Base-by-base conservation (phyloP, 2,113 vertebrate species). In the Rhinoderma darwinii region DNA sequence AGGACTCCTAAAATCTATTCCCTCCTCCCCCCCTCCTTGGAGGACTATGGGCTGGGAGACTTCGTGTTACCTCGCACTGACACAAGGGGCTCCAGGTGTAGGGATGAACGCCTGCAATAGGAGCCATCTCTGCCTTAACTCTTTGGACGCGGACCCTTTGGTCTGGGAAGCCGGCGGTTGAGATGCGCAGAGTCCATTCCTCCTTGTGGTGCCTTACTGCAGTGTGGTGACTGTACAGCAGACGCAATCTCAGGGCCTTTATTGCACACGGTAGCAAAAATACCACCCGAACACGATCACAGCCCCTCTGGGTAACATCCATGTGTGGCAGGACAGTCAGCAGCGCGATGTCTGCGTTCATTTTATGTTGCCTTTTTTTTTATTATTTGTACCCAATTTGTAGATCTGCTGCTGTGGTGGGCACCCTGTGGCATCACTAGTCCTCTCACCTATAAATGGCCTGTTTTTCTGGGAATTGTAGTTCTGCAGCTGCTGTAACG, bases 101-200 rank as follows among this genome's bases (percentile, higher is more conserved):
- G 32, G 76, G 61, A 39, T 39, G 77, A 63, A 15, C 63, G 22
- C 77, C 66, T 56, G 84, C 27, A 1, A 17, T 39, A 32, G 27
- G 66, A 86, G 75, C 85, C 63, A 15, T 32, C 76, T 86, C 85
- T 81, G 85, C 85, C 85, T 86, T 86, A 86, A 86, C 72, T 8
- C 37, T 72, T n/a, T 44, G 51, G 61, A 79, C 17, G 54, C 59
- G 37, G 44, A 39, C 35, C 27, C 5, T 15, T 5, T 11, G 30
- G 5, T 12, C 35, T 17, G 39, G 61, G 7, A 35, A 59, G 70
- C 83, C 35, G 32, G 44, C 3, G 66, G 47, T 14, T 27, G 56
- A 56, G 76, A 54, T 54, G 41, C 6, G 51, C 43, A 70, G 50
- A 56, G 82, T 72, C 68, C 68, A 56, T 41, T 80, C 37, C 27